Evolutionary conservation across 2,113 vertebrate genomes (phyloP).

Genomic region (Podarcis cretensis): DNA sequence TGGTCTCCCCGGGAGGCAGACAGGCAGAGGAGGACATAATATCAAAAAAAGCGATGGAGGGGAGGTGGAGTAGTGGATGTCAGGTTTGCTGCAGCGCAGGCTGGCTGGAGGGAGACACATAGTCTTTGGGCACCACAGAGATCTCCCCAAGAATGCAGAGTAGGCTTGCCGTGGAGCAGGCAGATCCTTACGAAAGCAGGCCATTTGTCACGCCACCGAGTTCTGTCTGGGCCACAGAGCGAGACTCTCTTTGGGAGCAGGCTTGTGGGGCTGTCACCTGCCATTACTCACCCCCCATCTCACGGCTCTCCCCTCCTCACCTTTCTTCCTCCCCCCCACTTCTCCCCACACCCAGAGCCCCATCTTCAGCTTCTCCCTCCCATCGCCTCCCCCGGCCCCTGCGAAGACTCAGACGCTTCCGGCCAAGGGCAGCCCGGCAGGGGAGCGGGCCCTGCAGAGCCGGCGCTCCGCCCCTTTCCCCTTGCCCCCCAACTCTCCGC

Average conservation of each 20-base stretch:
- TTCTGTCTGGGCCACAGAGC: not conserved
- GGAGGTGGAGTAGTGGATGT: not conserved
- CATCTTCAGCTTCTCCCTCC: constrained; percentile 91
- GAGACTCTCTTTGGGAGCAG: not conserved
- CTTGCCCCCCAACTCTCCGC: constrained; percentile 84
- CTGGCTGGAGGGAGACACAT: too few species aligned
- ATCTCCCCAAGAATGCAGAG: not conserved
- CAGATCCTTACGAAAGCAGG: too few species aligned
- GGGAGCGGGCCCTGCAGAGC: constrained; percentile 81
- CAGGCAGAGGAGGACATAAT: not conserved
- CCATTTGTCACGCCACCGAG: not conserved
- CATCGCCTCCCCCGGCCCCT: constrained; percentile 79
- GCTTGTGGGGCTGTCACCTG: constrained; percentile 18
- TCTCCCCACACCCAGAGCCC: constrained; percentile 83
- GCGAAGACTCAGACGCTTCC: constrained; percentile 93
- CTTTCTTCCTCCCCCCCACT: constrained; percentile 47
- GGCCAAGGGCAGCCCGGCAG: constrained; percentile 79
- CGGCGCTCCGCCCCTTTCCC: constrained; percentile 85
- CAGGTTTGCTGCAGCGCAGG: not conserved
- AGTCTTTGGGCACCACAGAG: not conserved
- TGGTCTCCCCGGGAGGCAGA: not conserved
- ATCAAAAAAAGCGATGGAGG: too few species aligned
- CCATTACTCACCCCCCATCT: constrained; percentile 55
- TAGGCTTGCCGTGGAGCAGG: not conserved
- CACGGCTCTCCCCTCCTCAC: constrained; percentile 60